phyloP scores from a whole-genome alignment of 2,888 invertebrate genomes.

The Tetranychus truncatus region DNA sequence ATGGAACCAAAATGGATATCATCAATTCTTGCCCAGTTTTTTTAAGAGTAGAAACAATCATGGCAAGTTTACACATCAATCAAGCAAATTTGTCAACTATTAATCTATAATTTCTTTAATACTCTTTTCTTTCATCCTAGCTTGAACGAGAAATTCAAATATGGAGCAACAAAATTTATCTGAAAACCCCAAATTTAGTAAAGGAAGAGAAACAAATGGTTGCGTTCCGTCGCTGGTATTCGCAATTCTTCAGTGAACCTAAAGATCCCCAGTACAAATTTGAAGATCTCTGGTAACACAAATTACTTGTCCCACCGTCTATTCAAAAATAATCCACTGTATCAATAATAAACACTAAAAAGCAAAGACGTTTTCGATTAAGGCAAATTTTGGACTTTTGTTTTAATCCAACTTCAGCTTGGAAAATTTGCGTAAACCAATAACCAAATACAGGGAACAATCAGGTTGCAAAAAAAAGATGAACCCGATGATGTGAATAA shows the following conservation, averaged over 20 bases:
- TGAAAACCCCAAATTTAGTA: conserved; percentile 50
- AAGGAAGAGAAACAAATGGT: conserved; percentile 53
- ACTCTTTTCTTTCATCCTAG: conserved; percentile 34
- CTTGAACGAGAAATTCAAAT: conserved; percentile 63
- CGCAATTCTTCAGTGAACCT: conserved; percentile 60
- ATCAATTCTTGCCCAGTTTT: conserved; percentile 45
- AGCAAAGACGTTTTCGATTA: too few relatives aligned
- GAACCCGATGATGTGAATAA: too few relatives aligned
- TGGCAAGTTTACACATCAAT: conserved; percentile 7
- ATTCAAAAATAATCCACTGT: too few relatives aligned
- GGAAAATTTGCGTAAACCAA: too few relatives aligned
- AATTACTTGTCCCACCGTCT: background rate
- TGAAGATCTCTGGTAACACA: background rate
- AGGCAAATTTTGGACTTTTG: too few relatives aligned
- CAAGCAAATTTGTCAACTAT: background rate
- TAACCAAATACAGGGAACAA: too few relatives aligned
- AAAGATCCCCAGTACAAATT: background rate
- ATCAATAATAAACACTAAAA: too few relatives aligned
- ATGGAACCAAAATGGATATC: conserved; percentile 40
- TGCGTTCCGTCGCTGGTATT: conserved; percentile 59
- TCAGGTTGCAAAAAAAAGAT: too few relatives aligned
- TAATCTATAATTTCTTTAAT: background rate
- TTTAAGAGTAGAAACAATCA: conserved; percentile 45
- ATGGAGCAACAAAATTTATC: conserved; percentile 67
- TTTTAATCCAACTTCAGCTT: too few relatives aligned